Evolutionary conservation across 1,140 invertebrate genomes (phyloP).

Genomic region (Drosophila bifasciata): DNA sequence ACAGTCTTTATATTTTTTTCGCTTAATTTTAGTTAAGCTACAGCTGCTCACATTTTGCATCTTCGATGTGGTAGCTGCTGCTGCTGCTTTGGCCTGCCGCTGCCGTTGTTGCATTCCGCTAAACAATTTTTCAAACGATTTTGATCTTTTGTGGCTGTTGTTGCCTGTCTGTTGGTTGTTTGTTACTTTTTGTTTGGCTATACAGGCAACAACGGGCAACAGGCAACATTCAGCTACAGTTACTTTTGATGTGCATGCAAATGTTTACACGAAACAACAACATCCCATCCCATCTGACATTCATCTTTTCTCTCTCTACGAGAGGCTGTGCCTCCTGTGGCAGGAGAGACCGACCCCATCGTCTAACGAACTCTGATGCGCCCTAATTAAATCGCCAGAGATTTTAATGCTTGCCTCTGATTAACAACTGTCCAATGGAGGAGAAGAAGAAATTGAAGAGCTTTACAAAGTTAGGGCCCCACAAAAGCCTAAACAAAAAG

Average conservation of each 20-base stretch:
- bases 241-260: slow-evolving; percentile 61
- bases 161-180: slow-evolving; percentile 34
- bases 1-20: not conserved
- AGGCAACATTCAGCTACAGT: slow-evolving; percentile 42
- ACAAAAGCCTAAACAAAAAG: not conserved
- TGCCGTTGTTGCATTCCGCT: slow-evolving; percentile 29
- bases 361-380: slow-evolving; percentile 27
- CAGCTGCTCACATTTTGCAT: slow-evolving; percentile 27
- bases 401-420: slow-evolving; percentile 15
- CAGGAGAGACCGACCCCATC: too few species aligned
- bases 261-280: slow-evolving; percentile 49
- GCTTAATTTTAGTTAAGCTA: not conserved
- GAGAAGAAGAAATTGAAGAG: not conserved
- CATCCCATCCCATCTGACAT: slow-evolving; percentile 1
- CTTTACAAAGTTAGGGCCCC: slow-evolving; percentile 12
- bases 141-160: slow-evolving; percentile 49
- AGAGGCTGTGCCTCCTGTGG: not conserved
- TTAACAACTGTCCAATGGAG: slow-evolving; percentile 3
- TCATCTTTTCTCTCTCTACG: too few species aligned
- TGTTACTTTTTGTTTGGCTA: slow-evolving; percentile 40
- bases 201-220: not conserved
- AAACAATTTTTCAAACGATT: slow-evolving; percentile 58
- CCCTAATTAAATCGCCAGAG: slow-evolving; percentile 35
- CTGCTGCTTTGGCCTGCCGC: slow-evolving; percentile 15
- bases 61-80: slow-evolving; percentile 39